These are phyloP conservation scores for Myotis findleyi DNA, from an alignment of 2,797 vertebrate genomes.

Conservation along the genomic window DNA sequence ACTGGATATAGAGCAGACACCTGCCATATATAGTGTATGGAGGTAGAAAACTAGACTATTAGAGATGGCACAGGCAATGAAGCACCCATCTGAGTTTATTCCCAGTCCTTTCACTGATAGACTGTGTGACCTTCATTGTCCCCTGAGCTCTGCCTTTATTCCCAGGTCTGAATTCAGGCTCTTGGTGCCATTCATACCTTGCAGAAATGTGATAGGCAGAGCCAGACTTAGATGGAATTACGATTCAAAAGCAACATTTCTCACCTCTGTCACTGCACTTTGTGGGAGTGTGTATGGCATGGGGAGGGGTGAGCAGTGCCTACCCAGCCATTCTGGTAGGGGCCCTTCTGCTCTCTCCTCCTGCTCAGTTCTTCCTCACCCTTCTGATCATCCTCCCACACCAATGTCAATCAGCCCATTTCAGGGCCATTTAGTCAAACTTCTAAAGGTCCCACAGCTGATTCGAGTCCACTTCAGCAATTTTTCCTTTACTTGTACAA, in stretches of 20 bases:
- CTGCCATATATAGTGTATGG: neutral
- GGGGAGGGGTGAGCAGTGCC: neutral
- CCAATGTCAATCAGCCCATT: neutral
- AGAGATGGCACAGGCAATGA: neutral
- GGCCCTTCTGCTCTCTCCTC: neutral
- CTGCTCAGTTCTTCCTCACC: neutral
- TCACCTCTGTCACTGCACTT: neutral
- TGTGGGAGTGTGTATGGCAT: neutral
- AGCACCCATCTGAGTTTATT: neutral
- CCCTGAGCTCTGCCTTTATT: neutral
- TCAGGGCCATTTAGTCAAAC: neutral
- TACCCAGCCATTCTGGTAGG: neutral
- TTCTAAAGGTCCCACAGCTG: neutral
- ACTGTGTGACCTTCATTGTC: accelerated
- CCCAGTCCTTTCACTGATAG: neutral
- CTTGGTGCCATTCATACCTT: neutral
- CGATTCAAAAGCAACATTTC: neutral
- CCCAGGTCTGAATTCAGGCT: neutral
- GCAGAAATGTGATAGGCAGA: neutral
- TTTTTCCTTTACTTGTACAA: neutral
- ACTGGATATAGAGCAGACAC: constrained; percentile 50
- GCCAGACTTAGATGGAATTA: neutral
- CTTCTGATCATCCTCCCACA: neutral
- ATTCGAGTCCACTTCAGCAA: neutral
- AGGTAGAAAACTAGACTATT: neutral